These are phyloP conservation scores for Bovichtus variegatus DNA, from an alignment of 2,797 vertebrate genomes.

Conservation along the genomic window DNA sequence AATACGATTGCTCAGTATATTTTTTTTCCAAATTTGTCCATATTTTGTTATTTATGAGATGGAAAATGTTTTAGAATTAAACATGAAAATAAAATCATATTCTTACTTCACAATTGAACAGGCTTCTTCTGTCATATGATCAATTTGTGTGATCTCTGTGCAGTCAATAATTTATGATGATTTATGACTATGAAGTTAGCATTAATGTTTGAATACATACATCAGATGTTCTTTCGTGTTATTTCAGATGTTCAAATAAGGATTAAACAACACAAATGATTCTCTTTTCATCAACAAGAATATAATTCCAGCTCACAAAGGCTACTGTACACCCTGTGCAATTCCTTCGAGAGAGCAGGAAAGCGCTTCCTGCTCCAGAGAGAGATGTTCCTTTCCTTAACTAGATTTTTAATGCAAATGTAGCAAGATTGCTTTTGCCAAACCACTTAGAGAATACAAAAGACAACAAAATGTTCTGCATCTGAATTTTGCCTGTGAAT, in stretches of 20 bases:
- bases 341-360: conserved; percentile 27
- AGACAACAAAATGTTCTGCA: conserved; percentile 46
- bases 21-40: conserved; percentile 48
- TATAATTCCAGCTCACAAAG: conserved; percentile 44
- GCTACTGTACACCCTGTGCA: conserved; percentile 22
- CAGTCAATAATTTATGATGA: conserved; percentile 36
- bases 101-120: conserved; percentile 10
- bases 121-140: conserved; percentile 16
- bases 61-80: conserved; percentile 53
- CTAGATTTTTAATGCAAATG: conserved; percentile 61
- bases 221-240: conserved; percentile 14
- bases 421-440: conserved; percentile 44
- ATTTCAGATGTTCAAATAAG: conserved; percentile 31
- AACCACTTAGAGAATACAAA: conserved; percentile 57
- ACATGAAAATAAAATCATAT: conserved; percentile 58
- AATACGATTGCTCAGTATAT: conserved; percentile 44
- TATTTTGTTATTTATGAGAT: conserved; percentile 61
- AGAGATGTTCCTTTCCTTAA: conserved; percentile 46
- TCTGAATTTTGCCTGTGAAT: conserved; percentile 40
- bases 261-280: conserved; percentile 27
- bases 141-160: conserved; percentile 37
- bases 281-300: conserved; percentile 32
- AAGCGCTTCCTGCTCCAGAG: conserved; percentile 29
- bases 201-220: conserved; percentile 17
- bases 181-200: conserved; percentile 21